These are phyloP conservation scores for Jacana jacana DNA, from an alignment of 2,113 vertebrate genomes.

Conservation along the genomic window DNA sequence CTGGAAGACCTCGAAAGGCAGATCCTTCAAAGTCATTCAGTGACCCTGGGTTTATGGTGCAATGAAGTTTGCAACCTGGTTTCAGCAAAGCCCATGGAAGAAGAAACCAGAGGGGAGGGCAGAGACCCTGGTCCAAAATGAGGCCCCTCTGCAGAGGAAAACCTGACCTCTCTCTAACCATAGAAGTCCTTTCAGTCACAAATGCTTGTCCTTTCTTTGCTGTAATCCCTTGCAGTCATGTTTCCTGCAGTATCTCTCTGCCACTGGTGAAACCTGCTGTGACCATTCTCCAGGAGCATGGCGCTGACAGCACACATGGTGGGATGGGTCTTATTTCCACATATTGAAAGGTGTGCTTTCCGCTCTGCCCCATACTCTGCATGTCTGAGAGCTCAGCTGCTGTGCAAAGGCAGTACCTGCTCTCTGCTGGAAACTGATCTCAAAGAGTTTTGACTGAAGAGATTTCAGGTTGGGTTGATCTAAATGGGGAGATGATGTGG, in stretches of 20 bases:
- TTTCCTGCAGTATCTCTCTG: background rate
- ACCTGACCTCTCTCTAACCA: background rate
- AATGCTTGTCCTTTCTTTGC: background rate
- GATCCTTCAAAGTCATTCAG: background rate
- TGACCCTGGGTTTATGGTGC: background rate
- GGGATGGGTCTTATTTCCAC: background rate
- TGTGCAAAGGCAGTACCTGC: background rate
- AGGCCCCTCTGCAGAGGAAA: background rate
- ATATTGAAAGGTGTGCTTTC: rapidly evolving
- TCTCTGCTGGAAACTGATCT: background rate
- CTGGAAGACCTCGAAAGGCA: background rate
- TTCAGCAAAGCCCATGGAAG: background rate
- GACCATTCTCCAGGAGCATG: rapidly evolving
- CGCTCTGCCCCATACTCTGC: background rate
- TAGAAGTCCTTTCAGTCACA: background rate
- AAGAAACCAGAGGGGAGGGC: background rate
- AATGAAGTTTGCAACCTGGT: background rate
- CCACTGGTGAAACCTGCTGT: background rate
- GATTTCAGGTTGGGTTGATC: background rate
- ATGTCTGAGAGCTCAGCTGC: background rate
- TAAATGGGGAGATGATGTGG: background rate
- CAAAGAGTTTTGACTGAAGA: background rate
- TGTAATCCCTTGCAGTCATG: background rate
- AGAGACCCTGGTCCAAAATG: background rate
- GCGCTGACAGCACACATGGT: background rate